A percentile compares a stretch with the other conserved stretches of the same genome.
These are phyloP conservation scores for Neodiprion virginianus DNA, from an alignment of 1,140 invertebrate species.

Conservation along the genomic window DNA sequence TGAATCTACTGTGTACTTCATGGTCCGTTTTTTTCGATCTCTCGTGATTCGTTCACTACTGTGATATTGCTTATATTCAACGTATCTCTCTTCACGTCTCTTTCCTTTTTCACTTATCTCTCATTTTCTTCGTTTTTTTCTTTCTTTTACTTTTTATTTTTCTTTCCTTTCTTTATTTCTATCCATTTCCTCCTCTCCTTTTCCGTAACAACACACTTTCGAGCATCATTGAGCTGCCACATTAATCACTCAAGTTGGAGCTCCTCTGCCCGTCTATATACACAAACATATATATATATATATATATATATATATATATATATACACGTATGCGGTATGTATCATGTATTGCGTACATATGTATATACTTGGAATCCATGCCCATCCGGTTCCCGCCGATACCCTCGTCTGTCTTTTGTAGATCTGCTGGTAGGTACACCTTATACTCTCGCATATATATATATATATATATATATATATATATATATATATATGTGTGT, in stretches of 20 bases:
- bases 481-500: no score
- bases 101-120: neutral
- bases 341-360: no score
- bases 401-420: no score
- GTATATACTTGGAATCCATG: no score
- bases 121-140: neutral
- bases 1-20: neutral
- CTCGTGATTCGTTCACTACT: neutral
- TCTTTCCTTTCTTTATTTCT: slow-evolving; percentile 29
- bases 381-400: no score
- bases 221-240: slow-evolving; percentile 33
- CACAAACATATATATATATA: no score
- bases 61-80: slow-evolving; percentile 15
- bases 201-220: slow-evolving; percentile 13
- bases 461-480: no score
- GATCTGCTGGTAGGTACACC: no score
- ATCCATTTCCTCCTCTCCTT: neutral
- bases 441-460: no score
- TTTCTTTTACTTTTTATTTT: neutral
- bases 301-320: no score
- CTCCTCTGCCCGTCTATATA: neutral
- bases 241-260: slow-evolving; percentile 39
- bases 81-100: neutral
- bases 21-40: neutral
- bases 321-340: no score